Evolutionary conservation across 2,888 invertebrate genomes (phyloP).

Genomic region (Tipula confusa): DNA sequence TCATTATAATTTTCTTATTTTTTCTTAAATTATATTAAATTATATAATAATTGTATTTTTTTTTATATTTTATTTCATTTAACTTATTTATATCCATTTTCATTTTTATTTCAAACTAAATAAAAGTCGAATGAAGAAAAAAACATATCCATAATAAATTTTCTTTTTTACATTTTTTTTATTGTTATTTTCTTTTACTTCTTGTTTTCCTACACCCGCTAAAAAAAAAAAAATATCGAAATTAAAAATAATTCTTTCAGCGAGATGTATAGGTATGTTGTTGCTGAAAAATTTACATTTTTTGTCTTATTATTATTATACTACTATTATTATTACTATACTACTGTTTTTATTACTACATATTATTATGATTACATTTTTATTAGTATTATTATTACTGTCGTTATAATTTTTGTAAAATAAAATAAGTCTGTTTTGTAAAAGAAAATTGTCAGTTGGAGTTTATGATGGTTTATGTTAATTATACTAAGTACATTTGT

Average conservation of each 20-base stretch:
- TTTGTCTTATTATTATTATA: not conserved
- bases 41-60: too few species aligned
- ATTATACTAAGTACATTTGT: not conserved
- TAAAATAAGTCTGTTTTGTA: not conserved
- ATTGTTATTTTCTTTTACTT: slow-evolving; percentile 20
- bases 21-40: not conserved
- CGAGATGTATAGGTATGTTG: slow-evolving; percentile 25
- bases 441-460: not conserved
- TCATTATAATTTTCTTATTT: not conserved
- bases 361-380: not conserved
- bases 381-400: not conserved
- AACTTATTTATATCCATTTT: not conserved
- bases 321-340: not conserved
- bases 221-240: slow-evolving; percentile 3
- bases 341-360: not conserved
- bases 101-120: not conserved
- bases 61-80: not conserved
- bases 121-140: not conserved
- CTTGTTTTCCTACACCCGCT: slow-evolving; percentile 16
- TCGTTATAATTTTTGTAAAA: not conserved
- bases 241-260: slow-evolving; percentile 8
- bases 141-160: not conserved
- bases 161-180: not conserved
- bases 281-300: not conserved
- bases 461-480: not conserved